Evolutionary conservation across 2,113 vertebrate species (phyloP).

Genomic region (Muscicapa adusta): DNA sequence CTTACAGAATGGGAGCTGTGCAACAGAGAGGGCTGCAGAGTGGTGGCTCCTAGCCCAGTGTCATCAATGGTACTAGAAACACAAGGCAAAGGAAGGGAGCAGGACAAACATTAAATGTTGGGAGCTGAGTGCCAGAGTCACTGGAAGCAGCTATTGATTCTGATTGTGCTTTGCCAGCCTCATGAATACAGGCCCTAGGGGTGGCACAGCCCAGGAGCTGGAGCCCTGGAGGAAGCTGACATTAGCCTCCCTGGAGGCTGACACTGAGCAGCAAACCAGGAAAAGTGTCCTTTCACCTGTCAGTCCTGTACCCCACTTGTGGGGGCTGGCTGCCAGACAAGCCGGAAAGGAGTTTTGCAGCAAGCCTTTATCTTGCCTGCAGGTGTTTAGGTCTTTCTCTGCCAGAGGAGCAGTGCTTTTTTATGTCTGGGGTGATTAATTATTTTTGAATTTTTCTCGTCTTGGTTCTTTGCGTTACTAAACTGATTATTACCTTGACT

Average conservation of each 20-base stretch:
- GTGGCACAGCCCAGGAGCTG: neutral
- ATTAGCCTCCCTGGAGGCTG: neutral
- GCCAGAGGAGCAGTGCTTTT: neutral
- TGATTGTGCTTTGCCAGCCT: neutral
- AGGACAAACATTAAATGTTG: neutral
- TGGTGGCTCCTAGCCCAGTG: slow-evolving; percentile 9
- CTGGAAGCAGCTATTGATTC: neutral
- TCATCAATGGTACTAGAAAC: neutral
- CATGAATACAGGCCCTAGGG: rapidly evolving
- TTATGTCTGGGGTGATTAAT: neutral
- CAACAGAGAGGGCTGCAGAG: neutral
- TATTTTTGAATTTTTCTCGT: neutral
- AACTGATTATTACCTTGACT: neutral
- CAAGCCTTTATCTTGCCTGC: neutral
- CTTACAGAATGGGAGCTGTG: neutral
- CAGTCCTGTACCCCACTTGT: neutral
- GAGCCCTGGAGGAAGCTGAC: neutral
- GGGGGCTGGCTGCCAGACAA: neutral
- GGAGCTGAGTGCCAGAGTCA: neutral
- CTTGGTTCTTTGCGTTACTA: neutral
- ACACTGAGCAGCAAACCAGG: neutral
- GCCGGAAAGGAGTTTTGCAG: neutral
- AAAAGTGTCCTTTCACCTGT: neutral
- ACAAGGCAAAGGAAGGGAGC: neutral
- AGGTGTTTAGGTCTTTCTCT: neutral